These are phyloP conservation scores for Meloe dianella DNA, from an alignment of 2,888 invertebrate species.

Conservation along the genomic window DNA sequence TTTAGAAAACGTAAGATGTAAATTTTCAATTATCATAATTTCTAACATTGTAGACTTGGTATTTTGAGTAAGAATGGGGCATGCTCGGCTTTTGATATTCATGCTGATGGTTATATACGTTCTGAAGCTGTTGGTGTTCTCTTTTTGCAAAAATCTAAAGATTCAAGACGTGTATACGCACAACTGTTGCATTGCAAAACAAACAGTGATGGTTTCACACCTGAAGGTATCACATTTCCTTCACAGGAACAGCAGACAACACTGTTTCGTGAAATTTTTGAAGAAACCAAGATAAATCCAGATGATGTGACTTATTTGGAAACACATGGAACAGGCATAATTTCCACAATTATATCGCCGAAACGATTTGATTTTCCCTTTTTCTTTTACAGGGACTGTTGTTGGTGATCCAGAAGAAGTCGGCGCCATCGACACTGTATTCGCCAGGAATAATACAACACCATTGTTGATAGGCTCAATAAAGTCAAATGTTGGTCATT, in stretches of 20 bases:
- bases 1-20: background rate
- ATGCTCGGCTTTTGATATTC: conserved; percentile 89
- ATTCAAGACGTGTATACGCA: conserved; percentile 62
- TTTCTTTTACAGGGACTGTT: conserved; percentile 64
- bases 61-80: conserved; percentile 62
- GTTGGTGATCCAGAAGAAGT: conserved; percentile 94
- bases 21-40: no score
- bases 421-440: conserved; percentile 78
- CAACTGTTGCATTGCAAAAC: conserved; percentile 55
- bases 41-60: no score
- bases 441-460: conserved; percentile 71
- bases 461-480: conserved; percentile 86
- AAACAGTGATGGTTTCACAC: conserved; percentile 56
- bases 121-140: conserved; percentile 77
- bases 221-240: conserved; percentile 56
- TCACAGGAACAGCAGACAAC: conserved; percentile 65
- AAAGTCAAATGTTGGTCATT: conserved; percentile 93
- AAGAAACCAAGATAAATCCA: conserved; percentile 75
- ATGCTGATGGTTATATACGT: conserved; percentile 80
- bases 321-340: background rate
- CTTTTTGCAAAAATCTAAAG: conserved; percentile 71
- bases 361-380: background rate
- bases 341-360: background rate
- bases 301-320: conserved; percentile 58
- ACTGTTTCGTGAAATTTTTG: conserved; percentile 69